These are phyloP conservation scores for Oligia fasciuncula DNA, from an alignment of 2,888 invertebrate genomes.

Conservation along the genomic window DNA sequence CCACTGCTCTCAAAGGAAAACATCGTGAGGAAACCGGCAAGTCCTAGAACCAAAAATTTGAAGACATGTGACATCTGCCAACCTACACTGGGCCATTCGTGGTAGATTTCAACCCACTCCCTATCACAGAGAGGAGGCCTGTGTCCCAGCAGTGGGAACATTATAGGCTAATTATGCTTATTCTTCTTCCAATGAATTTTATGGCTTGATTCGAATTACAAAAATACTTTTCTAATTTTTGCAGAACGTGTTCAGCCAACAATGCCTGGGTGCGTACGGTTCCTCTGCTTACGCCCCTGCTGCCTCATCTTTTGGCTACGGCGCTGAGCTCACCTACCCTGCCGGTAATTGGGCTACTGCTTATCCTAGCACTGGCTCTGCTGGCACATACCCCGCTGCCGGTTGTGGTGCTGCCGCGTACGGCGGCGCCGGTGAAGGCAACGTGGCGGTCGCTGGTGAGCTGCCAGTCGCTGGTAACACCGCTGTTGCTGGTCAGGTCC, in stretches of 20 bases:
- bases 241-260: conserved; percentile 36
- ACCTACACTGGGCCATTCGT: no score
- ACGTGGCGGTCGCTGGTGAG: conserved; percentile 9
- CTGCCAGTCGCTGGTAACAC: conserved; percentile 2
- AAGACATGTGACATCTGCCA: no score
- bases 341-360: neutral
- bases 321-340: conserved; percentile 11
- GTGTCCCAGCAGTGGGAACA: no score
- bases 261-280: conserved; percentile 12
- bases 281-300: conserved; percentile 25
- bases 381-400: neutral
- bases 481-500: conserved; percentile 4
- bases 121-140: neutral
- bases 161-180: neutral
- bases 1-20: no score
- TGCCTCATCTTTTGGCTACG: neutral
- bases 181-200: neutral
- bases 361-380: conserved; percentile 1
- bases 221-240: neutral
- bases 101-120: no score
- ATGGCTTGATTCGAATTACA: neutral
- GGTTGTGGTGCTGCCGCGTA: neutral
- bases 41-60: no score
- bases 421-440: neutral
- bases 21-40: no score